Evolutionary conservation across 2,113 vertebrate genomes (phyloP).

Genomic region (Caretta caretta): DNA sequence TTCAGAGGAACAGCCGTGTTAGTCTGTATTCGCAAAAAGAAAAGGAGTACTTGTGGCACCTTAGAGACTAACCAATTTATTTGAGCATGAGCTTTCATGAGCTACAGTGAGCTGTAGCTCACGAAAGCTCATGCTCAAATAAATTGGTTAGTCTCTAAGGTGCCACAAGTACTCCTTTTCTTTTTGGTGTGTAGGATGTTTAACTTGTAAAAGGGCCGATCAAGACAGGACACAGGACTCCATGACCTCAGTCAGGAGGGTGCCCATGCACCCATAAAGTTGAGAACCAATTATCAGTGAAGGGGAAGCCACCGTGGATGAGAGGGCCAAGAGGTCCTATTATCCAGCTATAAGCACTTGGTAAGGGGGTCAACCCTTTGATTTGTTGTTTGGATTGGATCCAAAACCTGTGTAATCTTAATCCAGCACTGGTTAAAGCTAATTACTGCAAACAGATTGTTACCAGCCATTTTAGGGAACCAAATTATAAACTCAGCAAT

Average conservation of each 20-base stretch:
- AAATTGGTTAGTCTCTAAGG: too few species aligned
- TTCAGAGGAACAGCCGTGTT: too few species aligned
- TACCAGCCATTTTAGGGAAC: not conserved
- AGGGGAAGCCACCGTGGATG: too few species aligned
- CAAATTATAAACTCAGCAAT: not conserved
- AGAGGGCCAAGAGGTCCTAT: too few species aligned
- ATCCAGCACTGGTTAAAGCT: not conserved
- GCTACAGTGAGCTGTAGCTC: too few species aligned
- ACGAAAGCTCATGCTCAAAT: too few species aligned
- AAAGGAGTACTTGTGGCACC: too few species aligned
- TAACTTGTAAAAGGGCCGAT: not conserved
- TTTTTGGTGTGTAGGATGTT: not conserved
- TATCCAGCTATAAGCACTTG: too few species aligned
- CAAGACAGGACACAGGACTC: not conserved
- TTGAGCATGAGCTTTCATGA: too few species aligned
- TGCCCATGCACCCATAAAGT: not conserved
- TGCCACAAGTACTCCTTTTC: too few species aligned
- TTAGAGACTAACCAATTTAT: too few species aligned
- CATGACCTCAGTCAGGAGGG: not conserved
- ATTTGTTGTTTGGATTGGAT: not conserved
- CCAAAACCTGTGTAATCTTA: not conserved
- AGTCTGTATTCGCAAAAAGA: too few species aligned
- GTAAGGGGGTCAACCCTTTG: not conserved
- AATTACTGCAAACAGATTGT: not conserved
- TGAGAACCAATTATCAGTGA: not conserved